These are phyloP conservation scores for Rhagologus leucostigma DNA, from an alignment of 2,113 vertebrate genomes.

Conservation along the genomic window DNA sequence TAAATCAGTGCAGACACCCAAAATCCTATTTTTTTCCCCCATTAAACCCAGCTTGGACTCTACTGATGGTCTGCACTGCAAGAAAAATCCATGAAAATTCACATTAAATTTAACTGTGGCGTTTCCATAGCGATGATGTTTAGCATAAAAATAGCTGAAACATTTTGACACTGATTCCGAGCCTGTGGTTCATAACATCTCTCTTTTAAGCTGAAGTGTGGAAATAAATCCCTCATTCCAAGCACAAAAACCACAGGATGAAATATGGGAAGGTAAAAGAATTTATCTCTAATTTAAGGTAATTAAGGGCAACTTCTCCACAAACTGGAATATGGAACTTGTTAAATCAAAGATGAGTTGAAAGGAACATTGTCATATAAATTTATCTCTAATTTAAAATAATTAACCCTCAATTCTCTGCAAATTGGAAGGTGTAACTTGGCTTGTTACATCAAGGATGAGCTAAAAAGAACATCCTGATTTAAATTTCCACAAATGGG, in stretches of 20 bases:
- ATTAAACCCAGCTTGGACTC: not conserved
- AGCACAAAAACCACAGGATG: not conserved
- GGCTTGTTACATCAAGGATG: not conserved
- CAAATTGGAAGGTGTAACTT: not conserved
- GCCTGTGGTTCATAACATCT: not conserved
- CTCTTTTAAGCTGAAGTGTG: not conserved
- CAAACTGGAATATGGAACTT: not conserved
- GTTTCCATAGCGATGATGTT: conserved; percentile 52
- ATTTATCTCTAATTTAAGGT: not conserved
- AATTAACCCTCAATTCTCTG: not conserved
- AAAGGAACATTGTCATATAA: not conserved
- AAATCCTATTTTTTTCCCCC: not conserved
- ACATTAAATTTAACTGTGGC: not conserved
- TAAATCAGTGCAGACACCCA: not conserved
- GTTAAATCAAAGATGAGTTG: not conserved
- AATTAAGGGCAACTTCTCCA: not conserved
- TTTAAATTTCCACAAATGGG: not conserved
- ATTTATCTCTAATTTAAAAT: not conserved
- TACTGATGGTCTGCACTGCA: not conserved
- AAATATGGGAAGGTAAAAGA: not conserved
- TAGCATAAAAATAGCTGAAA: conserved; percentile 44
- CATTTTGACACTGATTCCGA: conserved; percentile 10
- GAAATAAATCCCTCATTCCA: not conserved
- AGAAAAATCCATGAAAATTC: not conserved
- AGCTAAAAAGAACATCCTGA: not conserved